Evolutionary conservation across 1,140 invertebrate genomes (phyloP), one percentile per base, ranked within the genome.

Genomic region (Armadillidium nasatum): DNA sequence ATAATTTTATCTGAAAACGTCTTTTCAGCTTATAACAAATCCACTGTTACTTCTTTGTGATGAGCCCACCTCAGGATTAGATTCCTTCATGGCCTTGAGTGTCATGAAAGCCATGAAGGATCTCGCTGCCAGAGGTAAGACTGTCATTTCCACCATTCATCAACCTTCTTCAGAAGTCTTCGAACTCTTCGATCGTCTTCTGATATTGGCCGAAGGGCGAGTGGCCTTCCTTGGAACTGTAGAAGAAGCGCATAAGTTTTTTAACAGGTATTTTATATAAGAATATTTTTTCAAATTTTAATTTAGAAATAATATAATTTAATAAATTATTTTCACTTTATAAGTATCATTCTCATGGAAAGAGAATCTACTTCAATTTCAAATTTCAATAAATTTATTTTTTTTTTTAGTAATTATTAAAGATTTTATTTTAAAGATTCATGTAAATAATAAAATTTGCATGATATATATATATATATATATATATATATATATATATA

Each of bases 41-140:
- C 96, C 96, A 2, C 91, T 94, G 2, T 85, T 99, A 54, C 89
- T 99, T 88, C 95, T 98, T 83, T 98, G 96, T 84, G 97, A 99
- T 84, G 97, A 99, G 83, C 96, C 96, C 0, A 99, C 96, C 0
- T 97, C 87, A 19, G 88, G 96, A 89, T 84, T 98, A 60, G 96
- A 98, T 84, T 93, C 95, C 0, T 95, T 90, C 82, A 96, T 95
- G 82, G 96, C 96, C 0, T 89, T 91, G 81, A 97, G 94, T 84
- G 93, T 98, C 15, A 90, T 98, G 13, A 90, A 91, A 82, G 91
- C 93, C 79, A 84, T 95, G 77, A 93, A 79, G 50, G 44, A 80
- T 9, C 70, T 81, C 22, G 77, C 76, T 10, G 33, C 23, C 44
- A 7, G 73, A n/a, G 94, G 95, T 6, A 95, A 95, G 84, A 97